Evolutionary conservation across 2,113 vertebrate genomes (phyloP).

Genomic region (Platysternon megacephalum): DNA sequence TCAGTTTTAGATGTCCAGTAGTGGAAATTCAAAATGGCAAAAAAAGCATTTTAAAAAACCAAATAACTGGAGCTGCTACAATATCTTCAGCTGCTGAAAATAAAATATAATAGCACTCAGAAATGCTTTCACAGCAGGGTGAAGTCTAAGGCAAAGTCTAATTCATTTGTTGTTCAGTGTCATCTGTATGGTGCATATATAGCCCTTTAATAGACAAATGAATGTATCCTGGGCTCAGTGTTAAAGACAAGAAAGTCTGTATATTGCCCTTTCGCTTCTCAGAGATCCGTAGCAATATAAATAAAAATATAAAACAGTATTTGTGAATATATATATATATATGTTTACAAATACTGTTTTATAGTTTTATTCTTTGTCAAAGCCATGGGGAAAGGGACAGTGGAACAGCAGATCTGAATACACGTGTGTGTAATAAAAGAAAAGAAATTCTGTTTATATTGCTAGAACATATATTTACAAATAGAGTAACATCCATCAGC

Average conservation of each 20-base stretch:
- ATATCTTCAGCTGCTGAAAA: slow-evolving; percentile 18
- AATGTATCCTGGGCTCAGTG: slow-evolving; percentile 38
- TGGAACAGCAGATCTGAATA: slow-evolving; percentile 36
- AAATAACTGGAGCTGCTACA: neutral
- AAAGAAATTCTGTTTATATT: slow-evolving; percentile 28
- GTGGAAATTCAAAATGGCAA: neutral
- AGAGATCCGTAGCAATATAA: neutral
- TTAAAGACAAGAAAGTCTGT: slow-evolving; percentile 8
- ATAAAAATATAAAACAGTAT: no score
- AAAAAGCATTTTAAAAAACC: neutral
- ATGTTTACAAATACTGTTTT: neutral
- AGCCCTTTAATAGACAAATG: neutral
- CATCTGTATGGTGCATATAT: slow-evolving; percentile 15
- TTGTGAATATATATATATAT: neutral
- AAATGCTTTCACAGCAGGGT: neutral
- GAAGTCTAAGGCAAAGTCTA: slow-evolving; percentile 23
- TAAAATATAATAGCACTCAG: slow-evolving; percentile 26
- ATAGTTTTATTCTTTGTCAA: slow-evolving; percentile 39
- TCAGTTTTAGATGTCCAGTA: neutral
- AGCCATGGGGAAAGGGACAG: neutral
- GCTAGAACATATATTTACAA: slow-evolving; percentile 39
- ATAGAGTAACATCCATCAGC: slow-evolving; percentile 28
- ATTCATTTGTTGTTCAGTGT: neutral
- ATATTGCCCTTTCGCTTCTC: slow-evolving; percentile 1
- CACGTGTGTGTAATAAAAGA: neutral